Percentiles rank a stretch among this genome's conserved stretches.
These are phyloP conservation scores for Clistopyga incitator DNA, from an alignment of 2,888 invertebrate species.

Conservation along the genomic window DNA sequence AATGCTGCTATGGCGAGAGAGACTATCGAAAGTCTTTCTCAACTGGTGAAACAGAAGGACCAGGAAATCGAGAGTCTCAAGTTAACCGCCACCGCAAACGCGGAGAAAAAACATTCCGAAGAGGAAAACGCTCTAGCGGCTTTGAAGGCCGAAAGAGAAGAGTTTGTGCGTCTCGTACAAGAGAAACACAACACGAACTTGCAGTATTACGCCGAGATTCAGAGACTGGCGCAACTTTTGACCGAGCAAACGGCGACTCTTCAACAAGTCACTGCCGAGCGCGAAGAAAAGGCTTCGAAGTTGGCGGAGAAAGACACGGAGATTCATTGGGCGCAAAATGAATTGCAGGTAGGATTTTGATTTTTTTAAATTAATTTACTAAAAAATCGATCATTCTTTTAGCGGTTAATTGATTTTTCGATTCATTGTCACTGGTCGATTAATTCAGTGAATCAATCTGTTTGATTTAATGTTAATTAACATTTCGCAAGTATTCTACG, in stretches of 20 bases:
- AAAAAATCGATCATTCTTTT: too few species aligned
- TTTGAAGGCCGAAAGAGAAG: conserved; percentile 87
- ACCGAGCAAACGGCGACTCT: conserved; percentile 76
- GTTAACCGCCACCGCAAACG: conserved; percentile 29
- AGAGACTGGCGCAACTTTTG: conserved; percentile 88
- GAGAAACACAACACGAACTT: conserved; percentile 94
- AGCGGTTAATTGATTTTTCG: too few species aligned
- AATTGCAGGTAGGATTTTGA: conserved; percentile 73
- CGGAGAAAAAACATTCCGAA: conserved; percentile 63
- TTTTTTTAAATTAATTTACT: too few species aligned
- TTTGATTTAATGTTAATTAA: too few species aligned
- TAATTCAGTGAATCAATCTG: too few species aligned
- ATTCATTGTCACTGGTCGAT: too few species aligned
- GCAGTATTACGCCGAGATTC: conserved; percentile 94
- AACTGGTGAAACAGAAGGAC: conserved; percentile 82
- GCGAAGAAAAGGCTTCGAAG: conserved; percentile 79
- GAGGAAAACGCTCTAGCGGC: conserved; percentile 67
- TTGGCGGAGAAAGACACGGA: conserved; percentile 78
- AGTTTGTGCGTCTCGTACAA: conserved; percentile 90
- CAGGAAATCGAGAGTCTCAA: conserved; percentile 81
- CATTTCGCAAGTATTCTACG: too few species aligned
- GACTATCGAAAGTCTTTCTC: conserved; percentile 81
- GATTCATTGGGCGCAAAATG: conserved; percentile 79
- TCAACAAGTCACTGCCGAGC: conserved; percentile 84
- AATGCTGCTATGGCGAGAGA: conserved; percentile 78